Evolutionary conservation across 1,140 invertebrate species (phyloP).

Genomic region (Drosophila asahinai): DNA sequence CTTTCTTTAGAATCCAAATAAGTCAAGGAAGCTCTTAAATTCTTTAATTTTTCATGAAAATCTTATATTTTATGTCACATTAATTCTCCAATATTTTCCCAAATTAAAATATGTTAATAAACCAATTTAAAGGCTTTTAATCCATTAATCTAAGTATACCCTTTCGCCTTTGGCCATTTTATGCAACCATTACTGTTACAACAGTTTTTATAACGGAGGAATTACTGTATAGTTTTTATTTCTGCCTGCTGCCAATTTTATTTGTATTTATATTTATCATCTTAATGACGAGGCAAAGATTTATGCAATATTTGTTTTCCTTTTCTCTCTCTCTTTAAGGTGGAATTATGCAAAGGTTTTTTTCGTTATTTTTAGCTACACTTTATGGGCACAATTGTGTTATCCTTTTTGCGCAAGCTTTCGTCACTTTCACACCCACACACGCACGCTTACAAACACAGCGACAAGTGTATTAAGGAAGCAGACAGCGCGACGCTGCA

Average conservation of each 20-base stretch:
- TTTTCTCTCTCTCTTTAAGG: background rate
- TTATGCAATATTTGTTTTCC: slow-evolving; percentile 51
- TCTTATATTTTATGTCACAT: too few species aligned
- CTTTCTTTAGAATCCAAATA: too few species aligned
- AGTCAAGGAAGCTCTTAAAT: background rate
- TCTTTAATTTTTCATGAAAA: background rate
- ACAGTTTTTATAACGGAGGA: background rate
- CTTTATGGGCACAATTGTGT: slow-evolving; percentile 35
- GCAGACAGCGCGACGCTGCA: slow-evolving; percentile 75
- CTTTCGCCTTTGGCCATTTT: background rate
- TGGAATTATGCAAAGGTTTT: slow-evolving; percentile 43
- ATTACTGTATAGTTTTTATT: slow-evolving; percentile 9
- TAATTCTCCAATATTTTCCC: too few species aligned
- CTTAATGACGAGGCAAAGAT: slow-evolving; percentile 40
- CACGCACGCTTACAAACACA: slow-evolving; percentile 20
- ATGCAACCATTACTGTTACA: background rate
- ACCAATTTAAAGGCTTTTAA: background rate
- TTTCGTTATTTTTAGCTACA: slow-evolving; percentile 15
- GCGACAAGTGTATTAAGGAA: slow-evolving; percentile 43
- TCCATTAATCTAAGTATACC: background rate
- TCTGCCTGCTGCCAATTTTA: slow-evolving; percentile 28
- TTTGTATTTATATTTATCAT: slow-evolving; percentile 49
- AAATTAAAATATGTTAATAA: too few species aligned
- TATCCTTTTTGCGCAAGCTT: slow-evolving; percentile 70
- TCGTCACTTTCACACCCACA: slow-evolving; percentile 71